Percentiles rank a stretch among this genome's conserved stretches.
These are phyloP conservation scores for Antedon mediterranea DNA, from an alignment of 53 echinoderm and acorn worm species.

Conservation along the genomic window DNA sequence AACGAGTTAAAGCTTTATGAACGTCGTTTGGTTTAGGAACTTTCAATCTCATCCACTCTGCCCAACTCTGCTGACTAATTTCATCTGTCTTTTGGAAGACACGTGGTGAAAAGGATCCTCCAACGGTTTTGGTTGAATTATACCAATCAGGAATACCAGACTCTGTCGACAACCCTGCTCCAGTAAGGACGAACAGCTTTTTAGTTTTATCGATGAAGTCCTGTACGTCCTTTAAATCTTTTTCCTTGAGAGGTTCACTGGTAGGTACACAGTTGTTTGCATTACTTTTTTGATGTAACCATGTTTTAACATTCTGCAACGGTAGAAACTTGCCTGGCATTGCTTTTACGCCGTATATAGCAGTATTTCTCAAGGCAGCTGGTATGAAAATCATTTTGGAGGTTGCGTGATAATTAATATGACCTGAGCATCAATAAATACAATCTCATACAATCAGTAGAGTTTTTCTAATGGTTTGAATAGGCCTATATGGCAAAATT, in stretches of 20 bases:
- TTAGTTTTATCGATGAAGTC: conserved; percentile 34
- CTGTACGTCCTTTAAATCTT: conserved; percentile 41
- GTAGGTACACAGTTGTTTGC: conserved; percentile 35
- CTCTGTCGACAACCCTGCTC: conserved; percentile 92
- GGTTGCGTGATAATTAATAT: too few relatives aligned
- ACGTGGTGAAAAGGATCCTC: too few relatives aligned
- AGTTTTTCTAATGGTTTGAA: too few relatives aligned
- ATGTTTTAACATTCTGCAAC: too few relatives aligned
- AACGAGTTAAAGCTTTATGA: conserved; percentile 43
- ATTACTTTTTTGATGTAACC: not conserved
- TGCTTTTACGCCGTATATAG: too few relatives aligned
- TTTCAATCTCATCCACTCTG: conserved; percentile 64
- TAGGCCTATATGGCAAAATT: too few relatives aligned
- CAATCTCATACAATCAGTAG: too few relatives aligned
- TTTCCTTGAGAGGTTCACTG: conserved; percentile 22
- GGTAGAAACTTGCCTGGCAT: too few relatives aligned
- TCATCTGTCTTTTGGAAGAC: too few relatives aligned
- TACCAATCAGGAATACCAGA: conserved; percentile 95
- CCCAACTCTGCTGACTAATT: conserved; percentile 65
- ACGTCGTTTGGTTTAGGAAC: conserved; percentile 44
- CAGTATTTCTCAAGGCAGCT: too few relatives aligned
- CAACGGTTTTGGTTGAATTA: conserved; percentile 77
- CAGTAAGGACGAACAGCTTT: conserved; percentile 62
- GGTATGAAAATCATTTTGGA: too few relatives aligned
- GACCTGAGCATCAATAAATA: too few relatives aligned